Percentiles rank a stretch among this genome's conserved stretches.
Conservation (phyloP, 2,888 invertebrate genomes). For the Gryllus longicercus region DNA sequence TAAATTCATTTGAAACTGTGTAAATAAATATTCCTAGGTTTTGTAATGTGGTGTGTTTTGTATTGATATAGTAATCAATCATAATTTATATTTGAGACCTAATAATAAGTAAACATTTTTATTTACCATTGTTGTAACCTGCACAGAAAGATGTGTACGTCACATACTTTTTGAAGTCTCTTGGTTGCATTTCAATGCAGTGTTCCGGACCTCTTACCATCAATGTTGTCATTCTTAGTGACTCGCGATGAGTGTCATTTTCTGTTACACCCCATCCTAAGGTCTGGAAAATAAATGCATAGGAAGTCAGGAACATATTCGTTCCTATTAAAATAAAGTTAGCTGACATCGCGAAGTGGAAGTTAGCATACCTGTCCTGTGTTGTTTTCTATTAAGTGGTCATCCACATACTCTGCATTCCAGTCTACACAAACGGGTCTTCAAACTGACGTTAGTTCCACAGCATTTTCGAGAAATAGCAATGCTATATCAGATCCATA, state of each 20-base stretch:
- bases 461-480: slow-evolving; percentile 47
- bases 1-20: no score
- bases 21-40: no score
- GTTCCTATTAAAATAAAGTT: no score
- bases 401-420: slow-evolving; percentile 35
- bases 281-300: slow-evolving; percentile 32
- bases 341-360: no score
- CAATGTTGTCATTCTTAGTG: slow-evolving; percentile 51
- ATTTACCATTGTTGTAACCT: slow-evolving; percentile 54
- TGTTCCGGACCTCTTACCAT: slow-evolving; percentile 53
- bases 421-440: slow-evolving; percentile 54
- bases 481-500: slow-evolving; percentile 58
- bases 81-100: no score
- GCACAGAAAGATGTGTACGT: slow-evolving; percentile 62
- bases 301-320: no score
- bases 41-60: no score
- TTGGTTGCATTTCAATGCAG: slow-evolving; percentile 51
- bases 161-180: slow-evolving; percentile 53
- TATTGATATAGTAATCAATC: no score
- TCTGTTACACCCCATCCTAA: slow-evolving; percentile 60
- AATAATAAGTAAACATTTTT: no score
- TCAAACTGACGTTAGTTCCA: slow-evolving; percentile 48
- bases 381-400: slow-evolving; percentile 39
- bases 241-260: slow-evolving; percentile 52
- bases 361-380: slow-evolving; percentile 35